These are phyloP conservation scores for Gallinago media DNA, from an alignment of 2,113 vertebrate genomes.

Conservation along the genomic window DNA sequence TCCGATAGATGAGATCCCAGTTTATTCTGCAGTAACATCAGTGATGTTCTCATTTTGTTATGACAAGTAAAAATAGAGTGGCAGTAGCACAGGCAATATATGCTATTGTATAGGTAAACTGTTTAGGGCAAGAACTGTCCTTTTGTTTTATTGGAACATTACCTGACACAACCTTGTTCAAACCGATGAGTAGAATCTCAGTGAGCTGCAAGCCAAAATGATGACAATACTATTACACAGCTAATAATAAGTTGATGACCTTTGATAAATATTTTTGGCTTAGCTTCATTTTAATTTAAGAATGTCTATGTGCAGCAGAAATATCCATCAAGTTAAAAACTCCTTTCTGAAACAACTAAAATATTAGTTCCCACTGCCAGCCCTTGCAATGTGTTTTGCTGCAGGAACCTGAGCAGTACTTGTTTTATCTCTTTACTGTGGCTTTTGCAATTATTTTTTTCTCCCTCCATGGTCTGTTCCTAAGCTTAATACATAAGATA, in stretches of 20 bases:
- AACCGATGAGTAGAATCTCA: not conserved
- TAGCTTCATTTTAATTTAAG: slow-evolving; percentile 48
- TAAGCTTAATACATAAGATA: not conserved
- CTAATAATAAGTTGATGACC: slow-evolving; percentile 33
- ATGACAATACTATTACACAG: not conserved
- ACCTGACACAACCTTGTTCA: slow-evolving; percentile 38
- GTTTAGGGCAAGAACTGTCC: slow-evolving; percentile 48
- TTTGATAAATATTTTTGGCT: slow-evolving; percentile 57
- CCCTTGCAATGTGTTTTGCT: not conserved
- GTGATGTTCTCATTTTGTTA: not conserved
- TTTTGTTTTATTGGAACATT: slow-evolving; percentile 63
- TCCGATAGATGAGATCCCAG: not conserved
- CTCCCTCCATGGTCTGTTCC: not conserved
- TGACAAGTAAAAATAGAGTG: slow-evolving; percentile 26
- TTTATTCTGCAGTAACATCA: not conserved
- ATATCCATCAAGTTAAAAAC: slow-evolving; percentile 18
- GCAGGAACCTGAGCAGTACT: not conserved
- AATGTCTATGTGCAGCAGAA: not conserved
- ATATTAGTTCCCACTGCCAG: not conserved
- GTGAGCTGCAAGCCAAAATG: slow-evolving; percentile 7
- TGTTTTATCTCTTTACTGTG: not conserved
- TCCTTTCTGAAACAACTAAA: not conserved
- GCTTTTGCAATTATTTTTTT: not conserved
- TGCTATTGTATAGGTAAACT: slow-evolving; percentile 35
- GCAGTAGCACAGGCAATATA: slow-evolving; percentile 11